Evolutionary conservation across 2,888 invertebrate genomes (phyloP), one percentile per base, ranked within the genome.

Genomic region (Harpalus rubripes): DNA sequence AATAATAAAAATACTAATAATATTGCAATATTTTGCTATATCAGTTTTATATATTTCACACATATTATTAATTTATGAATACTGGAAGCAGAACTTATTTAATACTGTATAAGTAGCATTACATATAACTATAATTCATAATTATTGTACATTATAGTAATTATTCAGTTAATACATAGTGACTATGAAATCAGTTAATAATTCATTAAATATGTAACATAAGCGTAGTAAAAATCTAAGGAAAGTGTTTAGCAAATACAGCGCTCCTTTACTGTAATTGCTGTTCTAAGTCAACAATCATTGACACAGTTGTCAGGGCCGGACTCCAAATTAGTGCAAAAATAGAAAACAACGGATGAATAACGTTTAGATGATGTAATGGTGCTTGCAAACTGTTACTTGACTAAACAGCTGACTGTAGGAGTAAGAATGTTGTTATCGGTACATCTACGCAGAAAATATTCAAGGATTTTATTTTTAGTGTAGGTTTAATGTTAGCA

Each of bases 291-390:
- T 1, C 26, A 63, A 63, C 26, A 63, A 63, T 22, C 63, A 63
- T 63, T 63, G 63, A 68, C 68, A 68, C 68, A 68, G 68, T 39
- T 68, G 26, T 32, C 68, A 68, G 68, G 15, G 68, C 68, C 41
- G 39, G 26, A 68, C 26, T 68, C 39, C 39, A 68, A 15, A n/a
- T 39, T 32, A n/a, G 68, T 8, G 63, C 12, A 68, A 68, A 68
- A 68, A 68, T 68, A 68, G 68, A 68, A 68, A 68, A 68, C 68
- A 68, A 68, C 68, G 41, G 68, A 68, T 68, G 68, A 68, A 68
- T 68, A 68, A 68, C 68, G 32, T 68, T n/a, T 68, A 12, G 39
- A 68, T 68, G 68, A 68, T 68, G 68, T 68, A 68, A 68, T 39
- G n/a, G 15, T 26, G 15, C 26, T 68, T 68, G 68, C 68, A 39